phyloP scores from a whole-genome alignment of 2,888 invertebrate species.

The Disparrhopalites patrizii region DNA sequence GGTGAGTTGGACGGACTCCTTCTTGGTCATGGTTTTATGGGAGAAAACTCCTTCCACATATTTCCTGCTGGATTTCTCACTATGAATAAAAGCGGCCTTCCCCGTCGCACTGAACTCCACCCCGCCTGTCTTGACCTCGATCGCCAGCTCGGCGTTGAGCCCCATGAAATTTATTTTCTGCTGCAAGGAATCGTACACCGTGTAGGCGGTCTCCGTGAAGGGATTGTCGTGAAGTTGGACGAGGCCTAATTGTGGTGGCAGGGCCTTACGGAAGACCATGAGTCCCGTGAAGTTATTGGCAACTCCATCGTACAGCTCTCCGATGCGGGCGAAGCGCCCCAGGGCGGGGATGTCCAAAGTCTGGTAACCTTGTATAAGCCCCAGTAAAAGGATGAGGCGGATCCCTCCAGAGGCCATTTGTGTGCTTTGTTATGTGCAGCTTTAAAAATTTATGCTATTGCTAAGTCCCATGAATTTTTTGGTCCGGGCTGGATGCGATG shows the following conservation, averaged over 20 bases:
- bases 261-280: background rate
- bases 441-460: no score
- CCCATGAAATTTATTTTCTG: background rate
- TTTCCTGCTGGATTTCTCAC: background rate
- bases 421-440: no score
- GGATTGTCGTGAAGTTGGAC: background rate
- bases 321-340: background rate
- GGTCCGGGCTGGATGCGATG: no score
- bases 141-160: background rate
- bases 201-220: background rate
- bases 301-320: background rate
- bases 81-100: background rate
- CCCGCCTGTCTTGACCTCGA: background rate
- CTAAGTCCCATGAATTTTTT: no score
- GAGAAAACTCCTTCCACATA: background rate
- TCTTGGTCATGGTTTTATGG: background rate
- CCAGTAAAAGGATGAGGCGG: no score
- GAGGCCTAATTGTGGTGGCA: conserved; percentile 1
- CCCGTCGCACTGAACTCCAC: background rate
- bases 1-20: background rate
- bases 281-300: background rate
- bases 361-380: no score
- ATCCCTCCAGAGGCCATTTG: no score
- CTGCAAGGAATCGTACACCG: background rate
- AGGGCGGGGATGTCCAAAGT: background rate